A percentile compares a stretch with the other conserved stretches of the same genome.
phyloP scores from a whole-genome alignment of 2,113 vertebrate species.

The Zingel zingel region DNA sequence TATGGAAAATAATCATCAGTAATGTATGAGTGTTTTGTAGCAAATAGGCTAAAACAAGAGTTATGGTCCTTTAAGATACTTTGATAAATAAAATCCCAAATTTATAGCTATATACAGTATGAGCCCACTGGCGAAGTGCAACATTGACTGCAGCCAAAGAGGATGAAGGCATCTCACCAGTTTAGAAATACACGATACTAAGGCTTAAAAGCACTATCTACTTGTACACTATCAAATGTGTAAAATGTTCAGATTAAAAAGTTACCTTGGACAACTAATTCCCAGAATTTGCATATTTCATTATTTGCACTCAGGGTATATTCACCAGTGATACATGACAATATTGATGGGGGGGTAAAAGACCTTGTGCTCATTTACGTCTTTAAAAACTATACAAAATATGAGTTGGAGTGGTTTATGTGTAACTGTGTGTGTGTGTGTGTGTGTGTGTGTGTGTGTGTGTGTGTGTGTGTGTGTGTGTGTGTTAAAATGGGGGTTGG shows the following conservation, averaged over 20 bases:
- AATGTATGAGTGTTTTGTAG: not conserved
- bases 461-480: no score
- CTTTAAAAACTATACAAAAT: constrained; percentile 30
- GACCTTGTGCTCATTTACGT: not conserved
- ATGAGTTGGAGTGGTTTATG: not conserved
- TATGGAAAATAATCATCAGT: not conserved
- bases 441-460: not conserved
- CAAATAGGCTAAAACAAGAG: not conserved
- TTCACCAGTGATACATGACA: not conserved
- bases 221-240: no score
- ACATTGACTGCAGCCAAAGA: constrained; percentile 6
- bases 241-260: constrained; percentile 12
- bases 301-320: not conserved
- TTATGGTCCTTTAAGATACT: not conserved
- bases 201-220: constrained; percentile 7
- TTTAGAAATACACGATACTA: constrained; percentile 18
- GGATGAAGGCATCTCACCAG: not conserved
- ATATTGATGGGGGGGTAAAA: constrained; percentile 8
- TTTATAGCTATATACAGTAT: constrained; percentile 13
- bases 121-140: constrained; percentile 10
- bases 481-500: not conserved
- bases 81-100: constrained; percentile 20
- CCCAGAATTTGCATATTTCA: constrained; percentile 14
- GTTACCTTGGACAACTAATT: constrained; percentile 7
- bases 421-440: not conserved